Evolutionary conservation across 64 coral and sea anemone genomes (phyloP).

Genomic region (Hydrozoanthus tunicans): DNA sequence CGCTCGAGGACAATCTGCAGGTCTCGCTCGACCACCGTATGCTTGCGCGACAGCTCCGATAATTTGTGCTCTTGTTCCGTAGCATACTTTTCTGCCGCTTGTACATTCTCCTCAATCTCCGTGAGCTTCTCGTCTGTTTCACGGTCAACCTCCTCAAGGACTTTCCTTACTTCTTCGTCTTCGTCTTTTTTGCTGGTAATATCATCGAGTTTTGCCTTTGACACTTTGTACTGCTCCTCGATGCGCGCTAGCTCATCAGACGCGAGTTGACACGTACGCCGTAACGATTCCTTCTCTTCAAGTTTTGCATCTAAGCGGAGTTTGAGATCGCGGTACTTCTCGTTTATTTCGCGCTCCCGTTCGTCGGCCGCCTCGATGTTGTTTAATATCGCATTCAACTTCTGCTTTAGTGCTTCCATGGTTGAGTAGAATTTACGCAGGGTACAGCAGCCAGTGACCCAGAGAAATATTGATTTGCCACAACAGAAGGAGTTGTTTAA

Average conservation of each 20-base stretch:
- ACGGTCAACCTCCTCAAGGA: conserved; percentile 30
- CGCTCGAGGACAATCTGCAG: conserved; percentile 27
- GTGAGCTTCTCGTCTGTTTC: conserved; percentile 29
- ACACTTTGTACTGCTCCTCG: background rate
- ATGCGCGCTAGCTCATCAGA: conserved; percentile 24
- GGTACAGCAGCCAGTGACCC: background rate
- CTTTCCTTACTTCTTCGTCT: conserved; percentile 33
- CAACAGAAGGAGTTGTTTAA: background rate
- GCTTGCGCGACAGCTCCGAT: conserved; percentile 5
- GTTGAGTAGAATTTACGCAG: background rate
- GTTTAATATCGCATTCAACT: conserved; percentile 17
- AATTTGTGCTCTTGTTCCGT: conserved; percentile 28
- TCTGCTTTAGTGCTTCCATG: conserved; percentile 45
- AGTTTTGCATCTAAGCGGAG: conserved; percentile 18
- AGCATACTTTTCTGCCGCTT: background rate
- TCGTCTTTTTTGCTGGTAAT: conserved; percentile 2
- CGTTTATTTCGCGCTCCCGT: conserved; percentile 21
- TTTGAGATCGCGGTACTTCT: conserved; percentile 24
- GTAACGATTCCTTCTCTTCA: conserved; percentile 16
- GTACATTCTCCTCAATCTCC: conserved; percentile 14
- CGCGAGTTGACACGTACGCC: conserved; percentile 15
- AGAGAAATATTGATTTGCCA: background rate
- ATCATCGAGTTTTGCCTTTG: conserved; percentile 14
- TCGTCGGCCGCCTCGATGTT: conserved; percentile 39
- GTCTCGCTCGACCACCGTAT: conserved; percentile 40